Percentiles rank a stretch among this genome's conserved stretches.
These are phyloP conservation scores for Anastrepha ludens DNA, from an alignment of 1,140 invertebrate species.

Conservation along the genomic window DNA sequence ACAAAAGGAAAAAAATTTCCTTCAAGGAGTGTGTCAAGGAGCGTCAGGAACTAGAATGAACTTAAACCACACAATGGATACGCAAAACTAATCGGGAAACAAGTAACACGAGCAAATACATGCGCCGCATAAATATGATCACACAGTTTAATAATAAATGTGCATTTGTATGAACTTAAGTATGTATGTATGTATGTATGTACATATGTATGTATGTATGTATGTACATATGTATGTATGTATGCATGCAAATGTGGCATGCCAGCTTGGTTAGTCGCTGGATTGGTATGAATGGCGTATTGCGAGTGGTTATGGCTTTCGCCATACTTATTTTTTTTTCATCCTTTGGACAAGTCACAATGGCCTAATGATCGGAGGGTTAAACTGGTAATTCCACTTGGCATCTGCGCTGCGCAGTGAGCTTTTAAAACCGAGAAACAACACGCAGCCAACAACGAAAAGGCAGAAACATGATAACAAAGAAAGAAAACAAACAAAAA, in stretches of 20 bases:
- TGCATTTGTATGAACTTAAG: too few relatives aligned
- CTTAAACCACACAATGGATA: slow-evolving; percentile 2
- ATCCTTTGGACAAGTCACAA: background rate
- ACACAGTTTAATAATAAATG: background rate
- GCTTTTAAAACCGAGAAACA: background rate
- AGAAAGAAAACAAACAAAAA: background rate
- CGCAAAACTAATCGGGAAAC: slow-evolving; percentile 17
- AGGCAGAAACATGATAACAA: background rate
- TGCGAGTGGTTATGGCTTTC: background rate
- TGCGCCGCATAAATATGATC: background rate
- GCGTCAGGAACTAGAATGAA: slow-evolving; percentile 17
- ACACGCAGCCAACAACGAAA: background rate
- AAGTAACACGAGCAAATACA: background rate
- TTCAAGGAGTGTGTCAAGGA: slow-evolving; percentile 12
- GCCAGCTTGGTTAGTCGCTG: too few relatives aligned
- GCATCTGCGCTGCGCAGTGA: slow-evolving; percentile 27
- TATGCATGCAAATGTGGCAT: too few relatives aligned
- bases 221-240: too few relatives aligned
- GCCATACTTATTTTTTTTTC: background rate
- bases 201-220: too few relatives aligned
- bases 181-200: too few relatives aligned
- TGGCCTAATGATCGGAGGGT: background rate
- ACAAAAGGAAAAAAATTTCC: background rate
- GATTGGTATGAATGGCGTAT: background rate
- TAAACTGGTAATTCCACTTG: slow-evolving; percentile 35